phyloP scores from a whole-genome alignment of 2,113 vertebrate genomes.

The Pteronura brasiliensis region DNA sequence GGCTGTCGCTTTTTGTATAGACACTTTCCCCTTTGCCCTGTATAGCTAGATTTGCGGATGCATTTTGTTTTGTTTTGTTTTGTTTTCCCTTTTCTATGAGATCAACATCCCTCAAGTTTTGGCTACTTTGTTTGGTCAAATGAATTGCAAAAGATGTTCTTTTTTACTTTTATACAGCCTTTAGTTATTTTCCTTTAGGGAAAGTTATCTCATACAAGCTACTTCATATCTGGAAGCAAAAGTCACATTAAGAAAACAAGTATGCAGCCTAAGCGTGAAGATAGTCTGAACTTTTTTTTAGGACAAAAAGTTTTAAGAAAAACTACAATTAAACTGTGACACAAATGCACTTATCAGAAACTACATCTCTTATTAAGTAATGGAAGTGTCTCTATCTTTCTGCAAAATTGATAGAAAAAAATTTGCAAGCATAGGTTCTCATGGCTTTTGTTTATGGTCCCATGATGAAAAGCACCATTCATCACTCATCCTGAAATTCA shows the following conservation, averaged over 20 bases:
- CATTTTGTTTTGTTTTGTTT: not conserved
- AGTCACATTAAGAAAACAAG: not conserved
- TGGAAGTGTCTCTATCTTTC: not conserved
- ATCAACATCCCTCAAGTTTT: not conserved
- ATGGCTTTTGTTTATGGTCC: not conserved
- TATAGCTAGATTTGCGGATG: not conserved
- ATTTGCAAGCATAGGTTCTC: not conserved
- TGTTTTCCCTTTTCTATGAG: not conserved
- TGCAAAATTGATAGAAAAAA: not conserved
- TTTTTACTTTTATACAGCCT: not conserved
- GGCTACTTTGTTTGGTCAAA: not conserved
- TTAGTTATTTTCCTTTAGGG: not conserved
- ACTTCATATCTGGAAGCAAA: not conserved
- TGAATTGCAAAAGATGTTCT: not conserved
- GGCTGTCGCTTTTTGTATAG: not conserved
- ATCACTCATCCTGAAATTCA: not conserved
- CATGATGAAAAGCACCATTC: not conserved
- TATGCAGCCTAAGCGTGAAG: not conserved
- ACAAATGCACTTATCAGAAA: not conserved
- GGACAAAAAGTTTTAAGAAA: not conserved
- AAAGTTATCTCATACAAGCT: not conserved
- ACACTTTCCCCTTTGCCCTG: not conserved
- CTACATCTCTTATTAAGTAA: not conserved
- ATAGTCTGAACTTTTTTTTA: not conserved
- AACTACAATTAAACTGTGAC: not conserved